phyloP scores from a whole-genome alignment of 2,113 vertebrate species.

The Amphiprion percula region DNA sequence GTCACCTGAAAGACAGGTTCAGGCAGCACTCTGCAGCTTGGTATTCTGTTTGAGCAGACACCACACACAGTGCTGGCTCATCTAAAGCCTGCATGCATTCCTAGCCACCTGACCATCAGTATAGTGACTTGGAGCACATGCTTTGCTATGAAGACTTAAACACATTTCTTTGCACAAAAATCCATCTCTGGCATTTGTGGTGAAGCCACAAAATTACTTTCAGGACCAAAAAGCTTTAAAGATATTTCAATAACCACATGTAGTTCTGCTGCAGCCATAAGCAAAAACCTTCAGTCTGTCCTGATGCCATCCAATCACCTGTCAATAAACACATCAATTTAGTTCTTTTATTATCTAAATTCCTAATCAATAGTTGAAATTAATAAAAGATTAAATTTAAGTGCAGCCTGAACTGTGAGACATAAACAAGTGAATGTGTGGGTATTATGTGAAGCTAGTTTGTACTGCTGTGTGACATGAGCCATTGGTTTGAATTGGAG shows the following conservation, averaged over 20 bases:
- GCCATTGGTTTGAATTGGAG: too few relatives aligned
- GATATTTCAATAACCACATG: neutral
- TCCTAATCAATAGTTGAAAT: too few relatives aligned
- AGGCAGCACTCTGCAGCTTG: neutral
- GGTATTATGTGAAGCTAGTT: too few relatives aligned
- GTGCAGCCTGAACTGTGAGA: too few relatives aligned
- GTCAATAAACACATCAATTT: too few relatives aligned
- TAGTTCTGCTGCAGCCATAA: neutral
- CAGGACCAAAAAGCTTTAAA: constrained; percentile 12
- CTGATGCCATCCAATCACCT: too few relatives aligned
- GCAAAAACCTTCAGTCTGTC: too few relatives aligned
- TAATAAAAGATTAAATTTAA: too few relatives aligned
- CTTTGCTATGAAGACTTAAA: neutral
- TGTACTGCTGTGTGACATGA: too few relatives aligned
- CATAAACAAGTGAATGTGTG: too few relatives aligned
- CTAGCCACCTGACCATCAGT: constrained; percentile 9
- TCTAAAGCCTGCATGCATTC: constrained; percentile 21
- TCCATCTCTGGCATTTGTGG: neutral
- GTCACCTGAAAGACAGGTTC: constrained; percentile 48
- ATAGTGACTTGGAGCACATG: constrained; percentile 7
- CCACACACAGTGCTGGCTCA: constrained; percentile 21
- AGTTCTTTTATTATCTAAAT: too few relatives aligned
- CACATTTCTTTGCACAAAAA: neutral
- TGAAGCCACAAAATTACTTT: neutral
- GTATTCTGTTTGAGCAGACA: constrained; percentile 10